Evolutionary conservation across 2,113 vertebrate species (phyloP), one percentile per base, ranked within the genome.

Genomic region (Gila orcuttii): DNA sequence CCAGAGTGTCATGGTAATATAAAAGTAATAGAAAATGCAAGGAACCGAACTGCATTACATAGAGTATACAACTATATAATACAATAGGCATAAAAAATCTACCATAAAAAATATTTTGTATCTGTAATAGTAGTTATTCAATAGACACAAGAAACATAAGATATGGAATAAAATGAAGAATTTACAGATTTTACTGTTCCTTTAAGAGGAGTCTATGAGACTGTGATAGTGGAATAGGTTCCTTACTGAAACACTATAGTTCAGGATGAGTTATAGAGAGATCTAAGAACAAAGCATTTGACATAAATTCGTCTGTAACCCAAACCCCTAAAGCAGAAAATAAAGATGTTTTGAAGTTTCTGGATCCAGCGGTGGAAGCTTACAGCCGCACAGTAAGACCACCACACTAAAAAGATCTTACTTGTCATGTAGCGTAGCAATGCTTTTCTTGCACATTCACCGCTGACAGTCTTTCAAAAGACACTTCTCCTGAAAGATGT

Each of bases 321-420:
- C 62, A 75, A 82, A 25, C 69, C 84, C 55, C 68, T 10, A 62
- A 82, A 59, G 84, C 77, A n/a, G 31, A 60, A 73, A 88, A 88
- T 88, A 83, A 66, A 86, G 85, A 86, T 12, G 59, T 88, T 31
- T 78, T 84, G 45, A 88, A 75, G 59, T 75, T 84, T 77, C 68
- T 42, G 45, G 11, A 82, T 80, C 87, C 45, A 47, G 74, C 83
- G 69, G 74, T 79, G 47, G 33, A 55, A 75, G 80, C 75, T 83
- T 68, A 73, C 6, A 83, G 13, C 74, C 7, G 31, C 84, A 52
- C 84, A 55, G 80, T 84, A 79, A 79, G 87, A 78, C 74, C 57
- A 79, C 66, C 47, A 12, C 74, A 13, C 60, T 75, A 68, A 88
- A 79, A 66, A 45, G 55, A 55, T 76, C 57, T 76, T 36, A 36